Percentiles rank a stretch among this genome's conserved stretches.
These are phyloP conservation scores for Drosophila rubida DNA, from an alignment of 2,888 invertebrate genomes.

Conservation along the genomic window DNA sequence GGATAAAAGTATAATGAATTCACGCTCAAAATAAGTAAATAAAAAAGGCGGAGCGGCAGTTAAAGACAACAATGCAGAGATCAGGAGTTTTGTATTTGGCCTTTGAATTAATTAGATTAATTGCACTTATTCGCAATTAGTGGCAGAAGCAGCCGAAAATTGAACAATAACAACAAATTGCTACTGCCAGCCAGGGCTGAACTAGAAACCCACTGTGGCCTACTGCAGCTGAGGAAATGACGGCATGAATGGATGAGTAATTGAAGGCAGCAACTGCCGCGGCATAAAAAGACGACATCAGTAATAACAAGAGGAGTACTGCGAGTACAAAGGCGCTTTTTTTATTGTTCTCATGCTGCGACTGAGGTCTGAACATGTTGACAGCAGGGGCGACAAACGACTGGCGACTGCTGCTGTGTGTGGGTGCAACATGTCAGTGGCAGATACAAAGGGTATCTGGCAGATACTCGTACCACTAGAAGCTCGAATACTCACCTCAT, in stretches of 20 bases:
- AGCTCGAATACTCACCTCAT: constrained; percentile 31
- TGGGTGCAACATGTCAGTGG: constrained; percentile 57
- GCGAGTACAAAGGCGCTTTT: constrained; percentile 30
- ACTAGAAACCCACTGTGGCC: constrained; percentile 31
- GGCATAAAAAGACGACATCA: constrained; percentile 7
- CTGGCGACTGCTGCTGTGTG: constrained; percentile 38
- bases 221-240: constrained; percentile 47
- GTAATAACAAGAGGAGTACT: constrained; percentile 7
- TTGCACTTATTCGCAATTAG: constrained; percentile 55
- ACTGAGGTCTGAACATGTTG: constrained; percentile 66
- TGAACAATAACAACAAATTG: constrained; percentile 70
- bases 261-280: constrained; percentile 48
- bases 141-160: constrained; percentile 43
- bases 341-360: constrained; percentile 70
- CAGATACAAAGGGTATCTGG: constrained; percentile 53
- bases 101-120: constrained; percentile 44
- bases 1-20: constrained; percentile 18
- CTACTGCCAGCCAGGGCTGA: constrained; percentile 34
- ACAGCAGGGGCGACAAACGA: constrained; percentile 67
- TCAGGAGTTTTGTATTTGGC: not conserved
- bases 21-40: not conserved
- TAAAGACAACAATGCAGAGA: not conserved
- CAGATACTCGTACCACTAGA: constrained; percentile 45
- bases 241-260: constrained; percentile 71
- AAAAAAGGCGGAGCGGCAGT: constrained; percentile 1